phyloP scores from a whole-genome alignment of 2,797 vertebrate species.

The Apodemus agrarius region DNA sequence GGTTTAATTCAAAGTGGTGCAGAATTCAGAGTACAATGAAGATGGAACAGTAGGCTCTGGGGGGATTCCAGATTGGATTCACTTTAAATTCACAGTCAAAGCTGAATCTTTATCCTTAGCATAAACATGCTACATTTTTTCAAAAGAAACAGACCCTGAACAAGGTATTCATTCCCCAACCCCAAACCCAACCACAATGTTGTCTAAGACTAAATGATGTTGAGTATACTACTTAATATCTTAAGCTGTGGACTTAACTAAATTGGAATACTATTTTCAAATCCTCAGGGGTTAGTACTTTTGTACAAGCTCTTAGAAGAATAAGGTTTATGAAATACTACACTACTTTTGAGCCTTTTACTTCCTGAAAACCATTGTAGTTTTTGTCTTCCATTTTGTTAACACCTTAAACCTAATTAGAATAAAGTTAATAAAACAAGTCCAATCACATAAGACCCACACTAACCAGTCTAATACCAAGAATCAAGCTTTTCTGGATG shows the following conservation, averaged over 20 bases:
- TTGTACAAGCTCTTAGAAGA: constrained; percentile 12
- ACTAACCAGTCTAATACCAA: not conserved
- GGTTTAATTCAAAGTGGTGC: no score
- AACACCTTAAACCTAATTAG: constrained; percentile 24
- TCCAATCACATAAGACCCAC: not conserved
- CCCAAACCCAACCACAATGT: not conserved
- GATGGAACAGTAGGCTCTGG: no score
- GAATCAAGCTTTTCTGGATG: constrained; percentile 21
- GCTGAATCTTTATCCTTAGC: constrained; percentile 28
- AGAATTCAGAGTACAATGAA: no score
- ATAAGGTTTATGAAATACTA: constrained; percentile 12
- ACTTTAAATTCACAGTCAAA: not conserved
- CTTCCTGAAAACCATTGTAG: constrained; percentile 21
- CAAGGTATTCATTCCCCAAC: not conserved
- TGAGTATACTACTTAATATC: not conserved
- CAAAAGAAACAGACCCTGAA: constrained; percentile 9
- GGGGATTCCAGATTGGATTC: no score
- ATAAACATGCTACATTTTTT: constrained; percentile 12
- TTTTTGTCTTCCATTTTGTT: constrained; percentile 22
- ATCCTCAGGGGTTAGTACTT: not conserved
- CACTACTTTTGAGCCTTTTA: not conserved
- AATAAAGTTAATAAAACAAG: constrained; percentile 47
- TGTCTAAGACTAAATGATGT: constrained; percentile 32
- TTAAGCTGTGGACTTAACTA: not conserved
- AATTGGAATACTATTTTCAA: not conserved